A percentile compares a stretch with the other conserved stretches of the same genome.
Evolutionary conservation across 2,888 invertebrate species (phyloP).

Genomic region (Griposia aprilina): DNA sequence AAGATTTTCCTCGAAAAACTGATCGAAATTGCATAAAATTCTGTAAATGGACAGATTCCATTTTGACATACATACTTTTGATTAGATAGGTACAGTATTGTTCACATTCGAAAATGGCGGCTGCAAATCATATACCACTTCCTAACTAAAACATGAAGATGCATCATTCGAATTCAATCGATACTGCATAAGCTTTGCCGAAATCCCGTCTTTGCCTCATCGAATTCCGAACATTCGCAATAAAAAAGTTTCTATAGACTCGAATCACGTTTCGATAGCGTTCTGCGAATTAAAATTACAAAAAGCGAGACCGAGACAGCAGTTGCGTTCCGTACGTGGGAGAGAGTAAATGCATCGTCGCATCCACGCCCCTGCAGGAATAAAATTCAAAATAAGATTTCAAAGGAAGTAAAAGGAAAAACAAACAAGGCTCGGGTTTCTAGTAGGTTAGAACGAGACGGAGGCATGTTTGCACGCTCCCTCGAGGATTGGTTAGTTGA

Average conservation of each 20-base stretch:
- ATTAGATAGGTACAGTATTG: constrained; percentile 21
- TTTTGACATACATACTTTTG: background rate
- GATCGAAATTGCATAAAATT: background rate
- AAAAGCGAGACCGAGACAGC: constrained; percentile 86
- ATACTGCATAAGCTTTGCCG: constrained; percentile 79
- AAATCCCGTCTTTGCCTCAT: constrained; percentile 83
- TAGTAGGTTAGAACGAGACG: constrained; percentile 87
- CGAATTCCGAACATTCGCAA: constrained; percentile 85
- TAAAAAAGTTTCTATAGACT: constrained; percentile 87
- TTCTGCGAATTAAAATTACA: constrained; percentile 90
- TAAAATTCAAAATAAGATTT: constrained; percentile 91
- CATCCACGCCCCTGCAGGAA: constrained; percentile 90
- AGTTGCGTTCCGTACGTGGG: constrained; percentile 76
- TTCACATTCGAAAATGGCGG: constrained; percentile 40
- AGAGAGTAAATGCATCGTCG: constrained; percentile 91
- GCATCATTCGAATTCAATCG: constrained; percentile 76
- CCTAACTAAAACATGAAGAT: constrained; percentile 56
- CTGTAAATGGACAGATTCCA: background rate
- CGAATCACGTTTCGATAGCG: constrained; percentile 89
- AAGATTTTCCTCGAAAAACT: background rate
- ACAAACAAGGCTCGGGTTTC: constrained; percentile 87
- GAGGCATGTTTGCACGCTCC: constrained; percentile 79
- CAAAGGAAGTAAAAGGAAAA: constrained; percentile 89
- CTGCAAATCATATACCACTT: constrained; percentile 41
- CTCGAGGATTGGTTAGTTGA: constrained; percentile 82